A percentile compares a stretch with the other conserved stretches of the same genome.
Evolutionary conservation across 2,113 vertebrate species (phyloP).

Genomic region (Xerus inauris): DNA sequence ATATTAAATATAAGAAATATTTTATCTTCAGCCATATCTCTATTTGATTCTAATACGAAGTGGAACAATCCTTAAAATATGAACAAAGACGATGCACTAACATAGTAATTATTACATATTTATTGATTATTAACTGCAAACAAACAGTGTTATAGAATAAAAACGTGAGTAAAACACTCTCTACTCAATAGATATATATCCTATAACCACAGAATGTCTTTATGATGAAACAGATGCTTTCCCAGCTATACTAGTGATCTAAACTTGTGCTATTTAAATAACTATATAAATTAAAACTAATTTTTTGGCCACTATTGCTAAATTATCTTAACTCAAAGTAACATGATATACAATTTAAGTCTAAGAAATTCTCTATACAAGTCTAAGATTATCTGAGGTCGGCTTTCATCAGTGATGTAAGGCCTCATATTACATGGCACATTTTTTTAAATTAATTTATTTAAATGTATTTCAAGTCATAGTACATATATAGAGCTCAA

Average conservation of each 20-base stretch:
- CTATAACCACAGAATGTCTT: background rate
- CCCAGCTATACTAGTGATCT: background rate
- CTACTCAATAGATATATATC: background rate
- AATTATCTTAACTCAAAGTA: slow-evolving; percentile 23
- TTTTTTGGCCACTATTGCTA: background rate
- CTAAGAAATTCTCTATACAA: background rate
- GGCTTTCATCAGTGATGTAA: background rate
- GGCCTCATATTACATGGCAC: too few species aligned
- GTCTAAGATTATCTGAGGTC: background rate
- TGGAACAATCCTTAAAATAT: background rate
- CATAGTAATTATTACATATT: background rate
- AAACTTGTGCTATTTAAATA: background rate
- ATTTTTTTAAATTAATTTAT: too few species aligned
- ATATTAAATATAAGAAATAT: background rate
- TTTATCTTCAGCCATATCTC: background rate
- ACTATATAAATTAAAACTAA: slow-evolving; percentile 32
- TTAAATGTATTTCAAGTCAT: too few species aligned
- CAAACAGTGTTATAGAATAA: background rate
- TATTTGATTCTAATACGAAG: slow-evolving; percentile 8
- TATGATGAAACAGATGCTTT: background rate
- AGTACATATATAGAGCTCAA: too few species aligned
- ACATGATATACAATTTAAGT: slow-evolving; percentile 20
- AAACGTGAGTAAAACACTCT: background rate
- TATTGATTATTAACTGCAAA: background rate
- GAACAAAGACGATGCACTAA: slow-evolving; percentile 6